Percentiles rank a stretch among this genome's conserved stretches.
Conservation (phyloP, 2,888 invertebrate genomes). For the Lacanobia wlatinum region DNA sequence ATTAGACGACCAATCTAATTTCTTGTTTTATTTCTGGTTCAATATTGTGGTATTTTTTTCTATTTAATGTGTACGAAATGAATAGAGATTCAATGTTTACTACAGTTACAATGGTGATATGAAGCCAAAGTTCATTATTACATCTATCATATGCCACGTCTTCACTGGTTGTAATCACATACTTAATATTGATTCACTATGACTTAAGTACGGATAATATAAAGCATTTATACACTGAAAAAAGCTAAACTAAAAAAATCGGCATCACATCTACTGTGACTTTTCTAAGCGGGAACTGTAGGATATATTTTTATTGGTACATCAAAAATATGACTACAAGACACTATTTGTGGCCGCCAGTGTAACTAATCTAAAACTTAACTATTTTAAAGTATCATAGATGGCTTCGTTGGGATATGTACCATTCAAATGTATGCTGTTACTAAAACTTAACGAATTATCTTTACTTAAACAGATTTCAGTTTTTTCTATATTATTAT, state of each 20-base stretch:
- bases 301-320: slow-evolving; percentile 72
- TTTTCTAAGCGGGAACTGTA: slow-evolving; percentile 67
- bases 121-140: slow-evolving; percentile 21
- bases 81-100: slow-evolving; percentile 22
- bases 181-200: slow-evolving; percentile 44
- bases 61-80: slow-evolving; percentile 18
- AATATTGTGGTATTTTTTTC: slow-evolving; percentile 12
- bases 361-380: slow-evolving; percentile 65
- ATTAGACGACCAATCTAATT: slow-evolving; percentile 10
- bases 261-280: slow-evolving; percentile 57
- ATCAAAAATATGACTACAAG: slow-evolving; percentile 74
- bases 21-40: slow-evolving; percentile 8
- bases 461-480: slow-evolving; percentile 86
- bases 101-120: slow-evolving; percentile 11
- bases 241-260: slow-evolving; percentile 49
- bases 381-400: slow-evolving; percentile 89
- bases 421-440: slow-evolving; percentile 90
- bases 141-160: slow-evolving; percentile 58
- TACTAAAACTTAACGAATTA: slow-evolving; percentile 87
- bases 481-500: slow-evolving; percentile 77
- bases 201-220: slow-evolving; percentile 58
- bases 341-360: slow-evolving; percentile 67
- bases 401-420: slow-evolving; percentile 90
- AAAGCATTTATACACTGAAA: slow-evolving; percentile 65
- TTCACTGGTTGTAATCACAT: slow-evolving; percentile 61